Evolutionary conservation across 2,797 vertebrate species (phyloP), one percentile per base, ranked within the genome.

Genomic region (Macroramphosus scolopax): DNA sequence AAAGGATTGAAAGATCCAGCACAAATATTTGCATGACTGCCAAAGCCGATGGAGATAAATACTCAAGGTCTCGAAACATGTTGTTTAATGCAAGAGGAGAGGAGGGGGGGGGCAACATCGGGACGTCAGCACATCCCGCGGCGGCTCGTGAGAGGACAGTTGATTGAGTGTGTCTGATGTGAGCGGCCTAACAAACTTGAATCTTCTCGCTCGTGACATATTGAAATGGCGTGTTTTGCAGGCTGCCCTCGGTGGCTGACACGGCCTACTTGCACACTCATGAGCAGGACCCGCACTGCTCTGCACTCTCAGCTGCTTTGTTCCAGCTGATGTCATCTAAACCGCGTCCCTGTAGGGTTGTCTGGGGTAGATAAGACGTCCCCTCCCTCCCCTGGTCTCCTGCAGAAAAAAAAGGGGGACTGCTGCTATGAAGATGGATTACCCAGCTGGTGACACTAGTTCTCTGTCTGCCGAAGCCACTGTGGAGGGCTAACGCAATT

Each of bases 261-360:
- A 86, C 46, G 78, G 83, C 78, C 80, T 64, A 38, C 87, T 92
- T 89, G 82, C 79, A 75, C 80, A 61, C 80, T 78, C 64, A 83
- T 80, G 80, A 84, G 82, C 83, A 86, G 73, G 86, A 87, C 83
- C 80, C 64, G 85, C 88, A 72, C 71, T 58, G 81, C 83, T 80
- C 66, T 80, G 87, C 83, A 64, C 75, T 84, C 87, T 93, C 88
- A 90, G 88, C 87, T 90, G 88, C 81, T 91, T 91, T 90, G 87
- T 90, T 91, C 87, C 89, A 89, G 89, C 88, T 90, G 89, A 92
- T 92, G 87, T 88, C 88, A 92, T 91, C 90, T 81, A 41, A 91
- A 88, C 68, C 75, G 81, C 41, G 72, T 88, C 89, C 89, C 87
- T 75, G 77, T 89, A 90, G 91, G 88, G 59, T 16, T 72, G 82